Conservation (phyloP, 2,888 invertebrate species). For the Maniola hyperantus region DNA sequence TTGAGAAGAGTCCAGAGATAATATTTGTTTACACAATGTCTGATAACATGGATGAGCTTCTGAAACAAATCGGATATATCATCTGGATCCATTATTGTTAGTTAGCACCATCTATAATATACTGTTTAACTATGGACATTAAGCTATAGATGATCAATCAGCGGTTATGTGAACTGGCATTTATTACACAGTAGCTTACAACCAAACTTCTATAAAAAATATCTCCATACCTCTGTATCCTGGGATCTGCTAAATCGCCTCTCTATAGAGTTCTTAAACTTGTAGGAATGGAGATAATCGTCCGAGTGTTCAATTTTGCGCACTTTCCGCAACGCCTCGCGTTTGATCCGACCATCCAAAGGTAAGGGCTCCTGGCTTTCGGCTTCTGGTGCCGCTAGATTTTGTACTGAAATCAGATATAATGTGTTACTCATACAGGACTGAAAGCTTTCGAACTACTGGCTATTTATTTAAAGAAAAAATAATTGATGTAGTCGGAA, state of each 20-base stretch:
- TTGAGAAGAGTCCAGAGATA: too few relatives aligned
- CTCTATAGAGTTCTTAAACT: constrained; percentile 97
- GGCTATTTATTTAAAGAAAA: neutral
- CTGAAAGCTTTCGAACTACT: neutral
- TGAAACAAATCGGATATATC: neutral
- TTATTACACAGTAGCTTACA: neutral
- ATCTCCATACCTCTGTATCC: constrained; percentile 64
- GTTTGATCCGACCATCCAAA: constrained; percentile 58
- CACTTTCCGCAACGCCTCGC: constrained; percentile 63
- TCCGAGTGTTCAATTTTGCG: constrained; percentile 75
- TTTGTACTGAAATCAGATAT: constrained; percentile 42
- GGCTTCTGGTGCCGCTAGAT: constrained; percentile 43
- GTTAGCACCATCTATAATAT: neutral
- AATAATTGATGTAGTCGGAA: neutral
- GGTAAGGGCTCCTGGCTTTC: constrained; percentile 51
- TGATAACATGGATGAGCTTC: neutral
- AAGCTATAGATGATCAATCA: too few relatives aligned
- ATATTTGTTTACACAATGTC: too few relatives aligned
- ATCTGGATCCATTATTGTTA: neutral
- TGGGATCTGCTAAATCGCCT: constrained; percentile 89
- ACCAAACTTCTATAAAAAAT: neutral
- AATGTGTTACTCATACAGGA: neutral
- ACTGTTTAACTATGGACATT: neutral
- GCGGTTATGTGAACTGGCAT: neutral
- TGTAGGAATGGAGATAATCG: constrained; percentile 87